A percentile compares a stretch with the other conserved stretches of the same genome.
Conservation (phyloP, 2,113 vertebrate species). For the Barnardius zonarius region DNA sequence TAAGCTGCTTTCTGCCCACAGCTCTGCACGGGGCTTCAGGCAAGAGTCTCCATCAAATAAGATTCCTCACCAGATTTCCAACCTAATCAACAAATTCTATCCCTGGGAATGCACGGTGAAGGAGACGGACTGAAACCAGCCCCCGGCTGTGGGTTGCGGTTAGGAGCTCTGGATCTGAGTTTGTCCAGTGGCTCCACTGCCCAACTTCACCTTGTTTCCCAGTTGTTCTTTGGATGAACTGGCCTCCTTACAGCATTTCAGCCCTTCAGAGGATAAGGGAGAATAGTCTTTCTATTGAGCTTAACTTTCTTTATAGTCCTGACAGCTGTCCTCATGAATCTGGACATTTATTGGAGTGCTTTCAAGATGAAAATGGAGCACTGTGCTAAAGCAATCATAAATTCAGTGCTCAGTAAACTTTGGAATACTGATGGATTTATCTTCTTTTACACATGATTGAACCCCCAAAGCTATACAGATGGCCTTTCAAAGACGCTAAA, state of each 20-base stretch:
- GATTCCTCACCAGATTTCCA: neutral
- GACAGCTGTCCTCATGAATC: neutral
- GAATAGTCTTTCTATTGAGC: neutral
- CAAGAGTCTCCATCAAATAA: neutral
- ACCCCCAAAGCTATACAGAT: neutral
- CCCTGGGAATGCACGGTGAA: neutral
- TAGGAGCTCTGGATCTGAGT: neutral
- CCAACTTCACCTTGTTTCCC: neutral
- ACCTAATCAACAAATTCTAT: neutral
- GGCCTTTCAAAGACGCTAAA: neutral
- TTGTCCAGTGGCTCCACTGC: neutral
- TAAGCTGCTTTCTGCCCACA: neutral
- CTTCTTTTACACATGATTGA: neutral
- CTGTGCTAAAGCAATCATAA: neutral
- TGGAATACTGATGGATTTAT: neutral
- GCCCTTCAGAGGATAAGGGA: neutral
- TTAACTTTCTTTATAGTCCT: neutral
- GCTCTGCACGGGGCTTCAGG: neutral
- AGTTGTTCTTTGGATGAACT: neutral
- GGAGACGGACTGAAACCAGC: neutral
- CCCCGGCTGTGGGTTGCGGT: neutral
- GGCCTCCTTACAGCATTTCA: neutral
- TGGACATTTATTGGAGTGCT: neutral
- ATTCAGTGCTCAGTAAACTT: neutral
- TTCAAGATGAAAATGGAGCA: neutral